A percentile compares a stretch with the other conserved stretches of the same genome.
Evolutionary conservation across 2,113 vertebrate genomes (phyloP).

Genomic region (Leptobrachium ailaonicum): DNA sequence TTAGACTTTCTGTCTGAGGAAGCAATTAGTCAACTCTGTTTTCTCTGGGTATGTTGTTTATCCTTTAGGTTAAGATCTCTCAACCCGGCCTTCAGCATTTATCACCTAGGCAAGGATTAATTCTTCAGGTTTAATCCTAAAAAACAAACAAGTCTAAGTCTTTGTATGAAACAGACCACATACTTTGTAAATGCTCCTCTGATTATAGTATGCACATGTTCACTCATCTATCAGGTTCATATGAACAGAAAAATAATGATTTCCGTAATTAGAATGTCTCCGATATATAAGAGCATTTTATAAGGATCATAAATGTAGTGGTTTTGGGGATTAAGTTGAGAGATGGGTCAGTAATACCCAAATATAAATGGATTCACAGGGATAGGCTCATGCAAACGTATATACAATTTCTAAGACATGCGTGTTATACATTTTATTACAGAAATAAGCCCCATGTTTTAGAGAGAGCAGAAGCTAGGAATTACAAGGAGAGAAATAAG

Average conservation of each 20-base stretch:
- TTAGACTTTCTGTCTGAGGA: constrained; percentile 4
- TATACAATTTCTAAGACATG: too few relatives aligned
- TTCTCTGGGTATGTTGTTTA: constrained; percentile 31
- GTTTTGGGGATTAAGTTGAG: too few relatives aligned
- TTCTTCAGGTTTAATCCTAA: constrained; percentile 6
- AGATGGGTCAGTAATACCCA: too few relatives aligned
- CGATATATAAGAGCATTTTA: too few relatives aligned
- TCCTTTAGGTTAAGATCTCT: constrained; percentile 3
- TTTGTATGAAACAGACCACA: constrained; percentile 9
- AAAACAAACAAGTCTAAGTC: constrained; percentile 29
- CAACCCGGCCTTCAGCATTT: constrained; percentile 19
- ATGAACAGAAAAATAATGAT: neutral
- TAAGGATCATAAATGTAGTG: too few relatives aligned
- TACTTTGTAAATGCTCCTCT: constrained; percentile 3
- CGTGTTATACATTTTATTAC: too few relatives aligned
- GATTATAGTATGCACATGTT: neutral
- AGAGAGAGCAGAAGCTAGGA: too few relatives aligned
- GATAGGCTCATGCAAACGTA: too few relatives aligned
- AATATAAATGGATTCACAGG: too few relatives aligned
- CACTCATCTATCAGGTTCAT: neutral
- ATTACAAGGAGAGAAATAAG: too few relatives aligned
- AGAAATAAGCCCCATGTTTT: too few relatives aligned
- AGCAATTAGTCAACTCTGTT: constrained; percentile 37
- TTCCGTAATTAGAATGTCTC: too few relatives aligned
- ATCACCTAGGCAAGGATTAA: constrained; percentile 23